Evolutionary conservation across 2,797 vertebrate genomes (phyloP), one percentile per base, ranked within the genome.

Genomic region (Myoxocephalus aenaeus): DNA sequence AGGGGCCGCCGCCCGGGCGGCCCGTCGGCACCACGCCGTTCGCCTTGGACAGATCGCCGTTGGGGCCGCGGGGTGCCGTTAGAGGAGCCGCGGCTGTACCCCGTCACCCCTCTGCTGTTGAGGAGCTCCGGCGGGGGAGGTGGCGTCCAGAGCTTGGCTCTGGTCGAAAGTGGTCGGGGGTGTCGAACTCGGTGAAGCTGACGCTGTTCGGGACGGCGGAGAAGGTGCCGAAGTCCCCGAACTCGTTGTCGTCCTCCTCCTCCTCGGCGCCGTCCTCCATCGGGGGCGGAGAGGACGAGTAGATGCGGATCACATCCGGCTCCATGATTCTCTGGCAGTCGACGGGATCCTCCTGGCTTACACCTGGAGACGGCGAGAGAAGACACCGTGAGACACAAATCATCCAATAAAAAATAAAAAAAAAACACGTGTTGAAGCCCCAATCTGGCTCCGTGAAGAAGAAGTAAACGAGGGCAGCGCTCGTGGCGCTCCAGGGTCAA

Each of bases 231-330:
- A 98, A 98, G 85, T 97, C 97, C 32, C 97, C 97, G 72, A 98
- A 99, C 86, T 99, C 98, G 0, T 97, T 96, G 0, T 99, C 97
- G 0, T 32, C 32, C 4, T 32, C 34, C 6, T 99, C 97, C 0
- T 99, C 97, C 68, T 97, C 97, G 0, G 93, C 95, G 14, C 94
- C 96, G n/a, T 97, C 98, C 90, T 98, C 98, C 89, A 99, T 93
- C 2, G 98, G 98, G 5, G 98, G 98, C 25, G 98, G 98, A 17
- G 98, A 98, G 34, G 98, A 98, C 34, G 98, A 98, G 86, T 97
- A 99, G 92, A 99, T 96, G 90, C 95, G 97, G 90, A 98, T 96
- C 84, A 99, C 96, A 6, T 99, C 98, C 70, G 98, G 97, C 95
- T 99, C 98, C 98, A 99, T 99, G 91, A 77, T 92, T 90, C 77